These are phyloP conservation scores for Ormyrus pomaceus DNA, from an alignment of 2,888 invertebrate species.

Conservation along the genomic window DNA sequence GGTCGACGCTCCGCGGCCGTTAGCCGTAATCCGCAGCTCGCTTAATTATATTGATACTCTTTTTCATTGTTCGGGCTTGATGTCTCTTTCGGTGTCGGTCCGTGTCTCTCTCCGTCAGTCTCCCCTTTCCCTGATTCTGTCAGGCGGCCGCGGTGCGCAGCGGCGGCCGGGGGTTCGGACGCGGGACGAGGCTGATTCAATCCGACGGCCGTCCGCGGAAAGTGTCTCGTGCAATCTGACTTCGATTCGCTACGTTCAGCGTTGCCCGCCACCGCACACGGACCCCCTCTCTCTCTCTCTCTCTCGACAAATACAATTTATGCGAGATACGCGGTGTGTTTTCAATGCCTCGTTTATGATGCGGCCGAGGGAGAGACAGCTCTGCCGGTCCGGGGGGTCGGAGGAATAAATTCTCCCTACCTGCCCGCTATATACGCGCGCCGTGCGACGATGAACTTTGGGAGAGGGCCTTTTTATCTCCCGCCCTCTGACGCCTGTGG, in stretches of 20 bases:
- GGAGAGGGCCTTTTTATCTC: constrained; percentile 31
- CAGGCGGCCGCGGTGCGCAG: not conserved
- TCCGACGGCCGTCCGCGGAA: constrained; percentile 50
- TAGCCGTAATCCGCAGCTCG: not conserved
- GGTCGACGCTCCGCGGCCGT: no score
- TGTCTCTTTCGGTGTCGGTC: not conserved
- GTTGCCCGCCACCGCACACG: not conserved
- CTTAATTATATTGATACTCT: constrained; percentile 44
- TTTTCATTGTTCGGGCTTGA: constrained; percentile 28
- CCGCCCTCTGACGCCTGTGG: not conserved
- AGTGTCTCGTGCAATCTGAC: constrained; percentile 56
- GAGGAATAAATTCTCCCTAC: constrained; percentile 42
- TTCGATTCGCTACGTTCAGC: constrained; percentile 51
- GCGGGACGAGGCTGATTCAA: constrained; percentile 49
- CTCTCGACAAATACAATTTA: constrained; percentile 55
- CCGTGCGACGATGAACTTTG: constrained; percentile 33
- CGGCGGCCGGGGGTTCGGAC: not conserved
- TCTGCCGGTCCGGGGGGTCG: constrained; percentile 13
- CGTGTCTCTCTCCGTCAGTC: not conserved
- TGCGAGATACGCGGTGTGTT: constrained; percentile 47
- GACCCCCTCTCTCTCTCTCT: constrained; percentile 1
- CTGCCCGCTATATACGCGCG: not conserved
- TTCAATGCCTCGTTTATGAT: constrained; percentile 56
- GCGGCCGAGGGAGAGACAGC: constrained; percentile 23
- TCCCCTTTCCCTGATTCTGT: constrained; percentile 12